Evolutionary conservation across 1,140 invertebrate genomes (phyloP).

Genomic region (Pogonognathellus flavescens): DNA sequence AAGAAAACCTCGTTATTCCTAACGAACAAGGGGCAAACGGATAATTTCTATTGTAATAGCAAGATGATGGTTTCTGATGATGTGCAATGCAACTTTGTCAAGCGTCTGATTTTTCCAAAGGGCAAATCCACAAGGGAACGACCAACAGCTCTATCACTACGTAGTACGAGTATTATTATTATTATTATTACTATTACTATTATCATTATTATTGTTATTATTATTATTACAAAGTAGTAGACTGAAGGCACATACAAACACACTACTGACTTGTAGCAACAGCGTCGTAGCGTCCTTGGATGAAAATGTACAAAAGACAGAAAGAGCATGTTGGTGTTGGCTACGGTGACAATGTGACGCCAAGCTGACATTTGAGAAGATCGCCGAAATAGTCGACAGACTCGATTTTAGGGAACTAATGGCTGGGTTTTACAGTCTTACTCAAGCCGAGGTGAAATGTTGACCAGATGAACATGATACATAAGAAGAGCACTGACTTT

Average conservation of each 20-base stretch:
- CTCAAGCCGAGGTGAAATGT: slow-evolving; percentile 5
- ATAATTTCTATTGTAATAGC: slow-evolving; percentile 20
- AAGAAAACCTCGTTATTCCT: slow-evolving; percentile 8
- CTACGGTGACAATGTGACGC: slow-evolving; percentile 45
- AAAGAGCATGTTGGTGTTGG: neutral
- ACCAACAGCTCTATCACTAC: too few species aligned
- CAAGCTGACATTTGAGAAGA: slow-evolving; percentile 50
- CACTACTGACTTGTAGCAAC: too few species aligned
- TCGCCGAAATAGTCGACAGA: neutral
- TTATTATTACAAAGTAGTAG: too few species aligned
- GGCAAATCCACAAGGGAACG: too few species aligned
- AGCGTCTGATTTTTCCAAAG: neutral
- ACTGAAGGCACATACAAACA: too few species aligned
- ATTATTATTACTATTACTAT: too few species aligned
- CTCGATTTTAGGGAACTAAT: neutral
- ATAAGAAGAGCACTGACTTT: slow-evolving; percentile 11
- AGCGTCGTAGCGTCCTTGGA: neutral
- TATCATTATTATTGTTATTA: too few species aligned
- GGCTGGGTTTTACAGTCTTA: neutral
- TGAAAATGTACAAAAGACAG: slow-evolving; percentile 11
- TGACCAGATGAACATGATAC: slow-evolving; percentile 43
- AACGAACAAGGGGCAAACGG: slow-evolving; percentile 17
- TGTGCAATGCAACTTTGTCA: slow-evolving; percentile 5
- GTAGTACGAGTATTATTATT: too few species aligned
- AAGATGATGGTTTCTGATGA: slow-evolving; percentile 9